A percentile compares a stretch with the other conserved stretches of the same genome.
These are phyloP conservation scores for Apis laboriosa DNA, from an alignment of 1,140 invertebrate species.

Conservation along the genomic window DNA sequence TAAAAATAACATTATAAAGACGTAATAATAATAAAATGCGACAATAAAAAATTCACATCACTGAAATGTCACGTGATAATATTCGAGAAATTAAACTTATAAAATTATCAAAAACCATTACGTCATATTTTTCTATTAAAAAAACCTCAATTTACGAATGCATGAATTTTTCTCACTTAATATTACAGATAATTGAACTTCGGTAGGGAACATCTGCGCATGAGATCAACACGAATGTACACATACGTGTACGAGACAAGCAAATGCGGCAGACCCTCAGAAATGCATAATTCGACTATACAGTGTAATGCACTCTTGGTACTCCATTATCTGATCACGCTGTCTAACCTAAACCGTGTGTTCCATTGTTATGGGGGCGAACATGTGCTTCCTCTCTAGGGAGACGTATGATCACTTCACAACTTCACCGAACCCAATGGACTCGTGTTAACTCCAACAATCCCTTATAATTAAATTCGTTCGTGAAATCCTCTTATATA, in stretches of 20 bases:
- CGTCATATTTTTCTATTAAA: too few species aligned
- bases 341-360: slow-evolving; percentile 22
- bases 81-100: too few species aligned
- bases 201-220: not conserved
- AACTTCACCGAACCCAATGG: slow-evolving; percentile 19
- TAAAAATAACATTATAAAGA: not conserved
- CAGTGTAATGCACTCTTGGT: slow-evolving; percentile 51
- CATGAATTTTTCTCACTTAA: not conserved
- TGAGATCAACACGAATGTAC: not conserved
- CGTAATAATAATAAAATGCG: not conserved
- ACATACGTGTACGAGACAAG: slow-evolving; percentile 5
- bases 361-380: slow-evolving; percentile 34
- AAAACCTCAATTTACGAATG: too few species aligned
- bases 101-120: too few species aligned
- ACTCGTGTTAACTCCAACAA: not conserved
- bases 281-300: slow-evolving; percentile 41
- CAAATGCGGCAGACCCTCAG: slow-evolving; percentile 3
- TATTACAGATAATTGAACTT: not conserved
- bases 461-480: not conserved
- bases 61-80: too few species aligned
- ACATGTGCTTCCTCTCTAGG: slow-evolving; percentile 7
- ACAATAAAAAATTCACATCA: too few species aligned
- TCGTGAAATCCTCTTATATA: not conserved
- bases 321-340: slow-evolving; percentile 39
- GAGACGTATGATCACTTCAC: slow-evolving; percentile 30